Evolutionary conservation across 2,113 vertebrate genomes (phyloP).

Genomic region (Labeo rohita): DNA sequence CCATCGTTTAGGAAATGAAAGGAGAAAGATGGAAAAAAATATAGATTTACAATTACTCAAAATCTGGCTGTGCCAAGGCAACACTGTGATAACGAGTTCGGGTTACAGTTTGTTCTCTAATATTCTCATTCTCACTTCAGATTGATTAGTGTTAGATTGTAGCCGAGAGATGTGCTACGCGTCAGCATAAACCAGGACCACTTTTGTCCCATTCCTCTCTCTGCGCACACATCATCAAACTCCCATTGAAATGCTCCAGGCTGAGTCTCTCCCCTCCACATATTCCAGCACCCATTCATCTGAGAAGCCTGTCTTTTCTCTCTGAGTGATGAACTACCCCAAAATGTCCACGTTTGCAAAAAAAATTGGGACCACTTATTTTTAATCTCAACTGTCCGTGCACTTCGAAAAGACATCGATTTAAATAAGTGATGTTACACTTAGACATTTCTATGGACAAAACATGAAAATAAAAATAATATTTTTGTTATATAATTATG

Average conservation of each 20-base stretch:
- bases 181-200: conserved; percentile 81
- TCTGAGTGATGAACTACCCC: conserved; percentile 79
- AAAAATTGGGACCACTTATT: conserved; percentile 72
- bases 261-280: conserved; percentile 71
- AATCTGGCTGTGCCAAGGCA: conserved; percentile 42
- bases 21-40: conserved; percentile 24
- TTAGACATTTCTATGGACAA: not conserved
- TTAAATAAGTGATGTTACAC: conserved; percentile 12
- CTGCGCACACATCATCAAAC: conserved; percentile 74
- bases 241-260: conserved; percentile 63
- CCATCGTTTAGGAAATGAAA: conserved; percentile 16
- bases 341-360: conserved; percentile 76
- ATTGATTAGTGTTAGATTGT: conserved; percentile 83
- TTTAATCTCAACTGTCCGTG: conserved; percentile 79
- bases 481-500: not conserved
- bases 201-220: conserved; percentile 74
- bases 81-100: conserved; percentile 52
- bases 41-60: conserved; percentile 31
- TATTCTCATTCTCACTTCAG: conserved; percentile 74
- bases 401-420: conserved; percentile 72
- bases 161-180: conserved; percentile 77
- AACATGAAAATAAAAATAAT: not conserved
- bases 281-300: conserved; percentile 76
- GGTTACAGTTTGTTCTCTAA: conserved; percentile 56
- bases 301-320: conserved; percentile 74